These are phyloP conservation scores for Gopherus flavomarginatus DNA, from an alignment of 2,113 vertebrate genomes.

Conservation along the genomic window DNA sequence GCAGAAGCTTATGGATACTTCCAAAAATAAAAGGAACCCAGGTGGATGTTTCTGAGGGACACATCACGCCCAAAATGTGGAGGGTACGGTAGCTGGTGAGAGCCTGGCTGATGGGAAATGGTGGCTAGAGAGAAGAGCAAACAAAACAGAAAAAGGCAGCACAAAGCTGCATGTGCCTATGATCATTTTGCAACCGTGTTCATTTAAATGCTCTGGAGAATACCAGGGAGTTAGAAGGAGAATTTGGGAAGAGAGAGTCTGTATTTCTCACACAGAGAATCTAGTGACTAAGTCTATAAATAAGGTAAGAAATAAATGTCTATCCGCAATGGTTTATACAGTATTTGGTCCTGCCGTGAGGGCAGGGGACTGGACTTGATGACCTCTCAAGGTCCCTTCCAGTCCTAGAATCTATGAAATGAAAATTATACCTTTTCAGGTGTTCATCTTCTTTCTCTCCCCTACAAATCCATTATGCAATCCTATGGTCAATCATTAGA, in stretches of 20 bases:
- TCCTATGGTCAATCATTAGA: not conserved
- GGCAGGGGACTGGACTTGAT: too few species aligned
- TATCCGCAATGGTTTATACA: too few species aligned
- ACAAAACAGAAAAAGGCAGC: not conserved
- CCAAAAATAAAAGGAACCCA: rapidly evolving
- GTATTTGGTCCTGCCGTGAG: too few species aligned
- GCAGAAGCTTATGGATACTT: not conserved
- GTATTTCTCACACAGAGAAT: constrained; percentile 66
- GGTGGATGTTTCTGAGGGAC: not conserved
- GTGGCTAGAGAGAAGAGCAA: not conserved
- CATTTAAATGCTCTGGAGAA: constrained; percentile 11
- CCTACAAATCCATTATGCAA: not conserved
- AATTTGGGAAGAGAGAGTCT: constrained; percentile 66
- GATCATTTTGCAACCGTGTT: not conserved
- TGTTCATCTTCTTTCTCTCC: not conserved
- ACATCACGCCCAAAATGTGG: not conserved
- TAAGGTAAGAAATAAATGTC: constrained; percentile 58
- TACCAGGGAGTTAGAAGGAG: constrained; percentile 54
- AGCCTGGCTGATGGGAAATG: not conserved
- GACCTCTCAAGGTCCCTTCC: too few species aligned
- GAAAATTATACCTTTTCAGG: not conserved
- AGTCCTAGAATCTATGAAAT: not conserved
- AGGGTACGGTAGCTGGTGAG: not conserved
- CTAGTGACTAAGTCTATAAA: constrained; percentile 54
- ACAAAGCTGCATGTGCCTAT: not conserved